These are phyloP conservation scores for Amniataba percoides DNA, from an alignment of 2,797 vertebrate genomes.

Conservation along the genomic window DNA sequence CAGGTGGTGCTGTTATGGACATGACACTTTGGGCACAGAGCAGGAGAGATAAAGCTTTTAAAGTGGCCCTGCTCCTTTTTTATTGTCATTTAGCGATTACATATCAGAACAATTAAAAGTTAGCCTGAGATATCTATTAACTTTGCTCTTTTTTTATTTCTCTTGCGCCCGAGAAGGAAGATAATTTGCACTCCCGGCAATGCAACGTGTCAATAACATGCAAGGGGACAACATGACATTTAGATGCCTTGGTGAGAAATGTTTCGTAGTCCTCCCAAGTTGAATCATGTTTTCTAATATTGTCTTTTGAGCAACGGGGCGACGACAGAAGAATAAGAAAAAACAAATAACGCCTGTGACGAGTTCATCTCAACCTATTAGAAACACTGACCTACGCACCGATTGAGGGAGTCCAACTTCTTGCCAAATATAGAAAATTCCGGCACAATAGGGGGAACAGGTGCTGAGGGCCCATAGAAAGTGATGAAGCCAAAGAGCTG, in stretches of 20 bases:
- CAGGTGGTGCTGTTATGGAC: slow-evolving; percentile 85
- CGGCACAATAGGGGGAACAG: slow-evolving; percentile 86
- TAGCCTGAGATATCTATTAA: slow-evolving; percentile 84
- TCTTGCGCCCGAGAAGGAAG: slow-evolving; percentile 67
- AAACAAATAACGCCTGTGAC: slow-evolving; percentile 34
- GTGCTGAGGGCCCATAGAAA: slow-evolving; percentile 83
- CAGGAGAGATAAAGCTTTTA: slow-evolving; percentile 84
- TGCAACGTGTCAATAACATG: slow-evolving; percentile 72
- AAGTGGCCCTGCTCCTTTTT: slow-evolving; percentile 82
- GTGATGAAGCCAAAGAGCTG: slow-evolving; percentile 74
- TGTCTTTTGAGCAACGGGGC: slow-evolving; percentile 51
- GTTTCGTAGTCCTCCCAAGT: slow-evolving; percentile 66
- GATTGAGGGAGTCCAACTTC: slow-evolving; percentile 78
- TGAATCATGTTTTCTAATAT: slow-evolving; percentile 71
- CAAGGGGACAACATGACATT: slow-evolving; percentile 71
- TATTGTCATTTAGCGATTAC: slow-evolving; percentile 86
- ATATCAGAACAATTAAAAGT: slow-evolving; percentile 88
- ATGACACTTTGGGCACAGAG: slow-evolving; percentile 85
- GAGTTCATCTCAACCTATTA: slow-evolving; percentile 46
- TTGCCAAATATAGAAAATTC: slow-evolving; percentile 90
- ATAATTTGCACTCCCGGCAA: slow-evolving; percentile 71
- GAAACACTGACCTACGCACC: slow-evolving; percentile 73
- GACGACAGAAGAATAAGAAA: slow-evolving; percentile 22
- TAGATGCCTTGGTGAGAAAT: slow-evolving; percentile 74
- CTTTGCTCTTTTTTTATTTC: slow-evolving; percentile 79